Evolutionary conservation across 2,113 vertebrate genomes (phyloP).

Genomic region (Mola mola): DNA sequence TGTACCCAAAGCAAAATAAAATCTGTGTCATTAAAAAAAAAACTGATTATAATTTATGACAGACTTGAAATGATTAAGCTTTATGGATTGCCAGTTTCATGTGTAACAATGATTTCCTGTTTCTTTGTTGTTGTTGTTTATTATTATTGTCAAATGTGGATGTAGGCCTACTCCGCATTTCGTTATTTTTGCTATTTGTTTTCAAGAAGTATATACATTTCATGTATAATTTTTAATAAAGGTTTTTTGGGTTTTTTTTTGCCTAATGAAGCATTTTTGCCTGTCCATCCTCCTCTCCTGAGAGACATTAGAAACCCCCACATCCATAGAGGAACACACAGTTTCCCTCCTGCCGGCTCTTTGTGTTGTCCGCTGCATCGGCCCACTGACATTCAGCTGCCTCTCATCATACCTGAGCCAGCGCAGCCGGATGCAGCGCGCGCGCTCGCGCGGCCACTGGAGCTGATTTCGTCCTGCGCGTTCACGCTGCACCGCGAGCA

Average conservation of each 20-base stretch:
- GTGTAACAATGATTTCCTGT: neutral
- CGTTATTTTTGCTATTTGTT: neutral
- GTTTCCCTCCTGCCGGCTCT: too few species aligned
- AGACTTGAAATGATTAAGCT: neutral
- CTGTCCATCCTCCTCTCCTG: neutral
- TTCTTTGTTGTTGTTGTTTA: neutral
- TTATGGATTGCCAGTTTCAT: neutral
- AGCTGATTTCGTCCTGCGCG: slow-evolving; percentile 52
- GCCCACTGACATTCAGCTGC: too few species aligned
- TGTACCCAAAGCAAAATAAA: too few species aligned
- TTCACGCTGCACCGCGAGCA: slow-evolving; percentile 61
- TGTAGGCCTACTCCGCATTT: neutral
- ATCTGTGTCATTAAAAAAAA: too few species aligned
- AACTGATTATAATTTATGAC: neutral
- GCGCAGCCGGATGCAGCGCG: neutral
- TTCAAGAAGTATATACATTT: too few species aligned
- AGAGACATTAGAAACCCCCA: too few species aligned
- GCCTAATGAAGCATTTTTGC: neutral
- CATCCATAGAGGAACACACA: too few species aligned
- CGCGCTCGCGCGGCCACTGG: neutral
- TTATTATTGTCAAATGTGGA: neutral
- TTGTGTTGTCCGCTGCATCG: too few species aligned
- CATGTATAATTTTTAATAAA: slow-evolving; percentile 8
- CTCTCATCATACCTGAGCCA: neutral
- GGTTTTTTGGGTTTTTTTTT: neutral